These are phyloP conservation scores for Chascanopsetta lugubris DNA, from an alignment of 2,113 vertebrate genomes.

Conservation along the genomic window DNA sequence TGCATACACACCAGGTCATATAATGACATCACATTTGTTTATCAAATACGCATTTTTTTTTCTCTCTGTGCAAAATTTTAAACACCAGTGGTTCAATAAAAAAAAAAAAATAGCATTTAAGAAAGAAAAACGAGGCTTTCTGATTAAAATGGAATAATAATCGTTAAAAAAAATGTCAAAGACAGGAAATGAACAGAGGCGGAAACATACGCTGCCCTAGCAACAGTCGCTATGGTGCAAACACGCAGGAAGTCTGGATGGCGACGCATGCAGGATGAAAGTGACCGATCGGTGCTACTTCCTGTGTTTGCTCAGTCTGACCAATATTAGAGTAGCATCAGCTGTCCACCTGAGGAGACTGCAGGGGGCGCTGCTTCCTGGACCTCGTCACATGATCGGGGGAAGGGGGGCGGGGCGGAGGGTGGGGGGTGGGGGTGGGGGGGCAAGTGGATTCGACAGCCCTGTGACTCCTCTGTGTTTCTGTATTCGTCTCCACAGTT, in stretches of 20 bases:
- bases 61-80: constrained; percentile 89
- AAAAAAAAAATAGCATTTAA: constrained; percentile 80
- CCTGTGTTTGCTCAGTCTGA: constrained; percentile 40
- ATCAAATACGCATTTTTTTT: constrained; percentile 58
- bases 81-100: constrained; percentile 94
- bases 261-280: constrained; percentile 33
- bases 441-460: constrained; percentile 24
- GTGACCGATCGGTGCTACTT: constrained; percentile 21
- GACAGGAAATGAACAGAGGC: constrained; percentile 18
- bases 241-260: constrained; percentile 47
- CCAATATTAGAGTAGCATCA: constrained; percentile 14
- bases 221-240: constrained; percentile 27
- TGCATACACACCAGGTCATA: constrained; percentile 85
- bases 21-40: constrained; percentile 74
- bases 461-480: constrained; percentile 63
- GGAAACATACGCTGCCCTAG: constrained; percentile 65
- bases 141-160: constrained; percentile 79
- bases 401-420: constrained; percentile 17
- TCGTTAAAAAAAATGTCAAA: constrained; percentile 43
- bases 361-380: constrained; percentile 14
- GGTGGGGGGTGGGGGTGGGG: constrained; percentile 20
- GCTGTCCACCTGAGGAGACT: constrained; percentile 42
- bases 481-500: constrained; percentile 82
- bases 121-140: constrained; percentile 28
- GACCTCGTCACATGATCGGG: constrained; percentile 27